Percentiles rank a stretch among this genome's conserved stretches.
Evolutionary conservation across 2,888 invertebrate genomes (phyloP).

Genomic region (Pantelozetes paolii): DNA sequence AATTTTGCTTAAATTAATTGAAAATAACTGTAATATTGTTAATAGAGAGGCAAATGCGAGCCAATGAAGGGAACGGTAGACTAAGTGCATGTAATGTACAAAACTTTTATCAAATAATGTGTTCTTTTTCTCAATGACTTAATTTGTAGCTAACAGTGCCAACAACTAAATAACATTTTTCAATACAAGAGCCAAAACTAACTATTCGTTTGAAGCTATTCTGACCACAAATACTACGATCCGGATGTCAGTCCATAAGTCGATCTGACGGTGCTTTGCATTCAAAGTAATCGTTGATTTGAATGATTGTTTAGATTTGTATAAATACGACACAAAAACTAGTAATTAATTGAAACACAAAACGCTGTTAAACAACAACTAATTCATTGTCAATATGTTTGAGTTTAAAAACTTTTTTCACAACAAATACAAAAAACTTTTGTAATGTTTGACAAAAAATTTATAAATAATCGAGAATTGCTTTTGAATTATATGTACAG

Average conservation of each 20-base stretch:
- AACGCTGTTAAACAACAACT: constrained; percentile 26
- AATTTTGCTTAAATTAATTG: constrained; percentile 19
- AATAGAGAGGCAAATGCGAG: constrained; percentile 4
- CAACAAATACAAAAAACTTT: background rate
- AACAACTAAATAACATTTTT: constrained; percentile 32
- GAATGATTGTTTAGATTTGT: constrained; percentile 24
- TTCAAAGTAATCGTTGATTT: constrained; percentile 27
- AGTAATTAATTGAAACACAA: constrained; percentile 29
- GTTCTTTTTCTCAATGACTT: constrained; percentile 36
- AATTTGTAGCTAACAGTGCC: constrained; percentile 36
- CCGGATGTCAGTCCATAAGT: no score
- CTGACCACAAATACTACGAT: no score
- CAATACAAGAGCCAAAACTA: constrained; percentile 35
- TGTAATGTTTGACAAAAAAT: constrained; percentile 28
- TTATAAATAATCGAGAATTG: constrained; percentile 2
- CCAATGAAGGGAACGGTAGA: background rate
- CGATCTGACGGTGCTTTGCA: constrained; percentile 18
- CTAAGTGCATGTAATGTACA: constrained; percentile 33
- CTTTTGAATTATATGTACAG: constrained; percentile 30
- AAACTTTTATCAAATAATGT: constrained; percentile 20
- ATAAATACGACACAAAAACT: background rate
- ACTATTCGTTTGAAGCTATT: constrained; percentile 8
- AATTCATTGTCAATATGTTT: constrained; percentile 25
- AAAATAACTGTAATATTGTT: constrained; percentile 21
- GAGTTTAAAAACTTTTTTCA: constrained; percentile 27